Base-by-base conservation (phyloP, 2,797 vertebrate species). In the Muraenolepis orangiensis region DNA sequence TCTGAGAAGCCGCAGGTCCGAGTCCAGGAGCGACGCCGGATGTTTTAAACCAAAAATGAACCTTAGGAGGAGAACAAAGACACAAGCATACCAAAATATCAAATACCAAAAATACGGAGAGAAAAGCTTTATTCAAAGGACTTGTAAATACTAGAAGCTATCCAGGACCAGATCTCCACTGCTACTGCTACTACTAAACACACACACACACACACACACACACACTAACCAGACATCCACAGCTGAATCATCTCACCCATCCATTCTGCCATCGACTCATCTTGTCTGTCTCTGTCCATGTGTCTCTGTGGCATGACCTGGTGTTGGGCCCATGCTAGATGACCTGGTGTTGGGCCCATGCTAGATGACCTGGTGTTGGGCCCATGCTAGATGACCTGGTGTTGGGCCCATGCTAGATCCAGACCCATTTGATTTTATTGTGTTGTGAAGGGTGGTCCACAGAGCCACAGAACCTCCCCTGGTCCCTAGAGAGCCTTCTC, bases 51-150 rank as follows among this genome's bases (percentile, higher is more conserved):
- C 93, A 93, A 94, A 95, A 93, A 93, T 92, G 81, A 86, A 90
- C 87, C 88, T 82, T 83, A 88, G 86, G 86, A 87, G 81, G 82
- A 84, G 85, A 89, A 83, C 78, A 82, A 88, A 85, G 89, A 26
- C 79, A 91, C 90, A 93, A 91, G 89, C 89, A 92, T 90, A 93
- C 93, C 93, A 94, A 93, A 93, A 94, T 91, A 90, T 85, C 91
- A 93, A 93, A 94, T 93, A 94, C 93, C 93, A 94, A 96, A 96
- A 95, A 94, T 93, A 94, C 87, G 92, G 93, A 95, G 93, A 94
- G 95, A 95, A 93, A 95, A 96, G 96, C 95, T 96, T 96, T 96
- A 96, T 95, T 95, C 95, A 94, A 96, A 95, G 94, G 95, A 95
- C 91, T 93, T 95, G 95, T 96, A 95, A 92, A 95, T 95, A 94